Evolutionary conservation across 1,140 invertebrate genomes (phyloP).

Genomic region (Diachasmimorpha longicaudata): DNA sequence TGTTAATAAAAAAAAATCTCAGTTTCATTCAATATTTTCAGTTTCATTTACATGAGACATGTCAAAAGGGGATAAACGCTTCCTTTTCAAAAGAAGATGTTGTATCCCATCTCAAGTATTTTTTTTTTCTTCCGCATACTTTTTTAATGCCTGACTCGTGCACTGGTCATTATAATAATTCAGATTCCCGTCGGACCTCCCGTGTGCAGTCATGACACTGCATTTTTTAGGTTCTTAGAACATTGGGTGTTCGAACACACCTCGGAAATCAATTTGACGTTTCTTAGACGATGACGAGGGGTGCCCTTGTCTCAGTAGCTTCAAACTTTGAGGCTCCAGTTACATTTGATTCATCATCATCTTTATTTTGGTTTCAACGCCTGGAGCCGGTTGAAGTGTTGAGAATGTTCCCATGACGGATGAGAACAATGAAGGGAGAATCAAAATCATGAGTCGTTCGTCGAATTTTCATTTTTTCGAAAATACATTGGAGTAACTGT

Average conservation of each 20-base stretch:
- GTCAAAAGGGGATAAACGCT: neutral
- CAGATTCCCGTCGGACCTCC: conserved; percentile 50
- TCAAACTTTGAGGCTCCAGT: conserved; percentile 35
- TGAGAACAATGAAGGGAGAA: neutral
- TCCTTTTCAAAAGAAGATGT: neutral
- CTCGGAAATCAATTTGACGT: conserved; percentile 41
- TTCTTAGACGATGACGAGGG: conserved; percentile 43
- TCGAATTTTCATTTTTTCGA: no score
- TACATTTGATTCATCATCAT: conserved; percentile 16
- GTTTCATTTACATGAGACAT: neutral
- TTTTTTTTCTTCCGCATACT: conserved; percentile 28
- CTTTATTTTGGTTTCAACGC: conserved; percentile 24
- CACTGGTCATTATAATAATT: conserved; percentile 38
- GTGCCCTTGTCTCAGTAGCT: conserved; percentile 40
- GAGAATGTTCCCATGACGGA: neutral
- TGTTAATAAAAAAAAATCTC: no score
- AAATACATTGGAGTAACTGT: no score
- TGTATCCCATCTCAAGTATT: conserved; percentile 28
- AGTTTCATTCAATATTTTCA: neutral
- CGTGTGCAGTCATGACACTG: conserved; percentile 46
- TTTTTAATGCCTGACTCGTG: conserved; percentile 15
- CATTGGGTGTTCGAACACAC: conserved; percentile 34
- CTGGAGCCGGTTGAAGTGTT: neutral
- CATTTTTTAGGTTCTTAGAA: conserved; percentile 36
- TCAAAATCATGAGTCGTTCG: neutral